Percentiles rank a stretch among this genome's conserved stretches.
Conservation (phyloP, 2,113 vertebrate genomes). For the Stercorarius parasiticus region DNA sequence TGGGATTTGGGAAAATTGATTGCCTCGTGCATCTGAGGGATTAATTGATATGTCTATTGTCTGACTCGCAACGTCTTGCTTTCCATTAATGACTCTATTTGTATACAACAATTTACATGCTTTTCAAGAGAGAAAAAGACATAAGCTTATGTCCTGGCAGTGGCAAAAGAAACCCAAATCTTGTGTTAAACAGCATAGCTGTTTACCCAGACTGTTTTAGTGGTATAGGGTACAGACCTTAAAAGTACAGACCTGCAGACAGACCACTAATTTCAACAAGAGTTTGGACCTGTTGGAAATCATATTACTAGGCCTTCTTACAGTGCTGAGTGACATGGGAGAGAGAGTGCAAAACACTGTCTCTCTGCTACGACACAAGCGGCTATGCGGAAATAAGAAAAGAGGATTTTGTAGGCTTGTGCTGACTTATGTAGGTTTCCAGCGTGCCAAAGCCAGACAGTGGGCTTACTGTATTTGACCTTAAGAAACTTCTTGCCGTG, state of each 20-base stretch:
- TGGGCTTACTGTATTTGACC: conserved; percentile 46
- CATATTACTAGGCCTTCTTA: not conserved
- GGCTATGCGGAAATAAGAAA: conserved; percentile 32
- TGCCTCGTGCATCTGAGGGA: conserved; percentile 21
- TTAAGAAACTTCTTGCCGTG: conserved; percentile 42
- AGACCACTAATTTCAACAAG: not conserved
- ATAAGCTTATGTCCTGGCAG: not conserved
- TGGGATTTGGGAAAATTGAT: conserved; percentile 62
- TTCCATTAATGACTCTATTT: conserved; percentile 43
- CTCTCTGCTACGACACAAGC: not conserved
- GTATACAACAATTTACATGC: not conserved
- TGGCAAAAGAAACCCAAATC: not conserved
- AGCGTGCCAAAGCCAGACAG: conserved; percentile 26
- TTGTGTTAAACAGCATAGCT: not conserved
- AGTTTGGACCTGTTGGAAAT: not conserved
- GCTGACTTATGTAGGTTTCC: conserved; percentile 52
- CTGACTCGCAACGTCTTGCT: not conserved
- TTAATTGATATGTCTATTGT: conserved; percentile 59
- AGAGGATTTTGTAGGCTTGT: conserved; percentile 62
- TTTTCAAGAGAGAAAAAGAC: conserved; percentile 1
- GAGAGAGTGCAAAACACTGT: not conserved
- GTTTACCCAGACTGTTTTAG: not conserved
- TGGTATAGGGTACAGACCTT: not conserved
- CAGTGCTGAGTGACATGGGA: not conserved
- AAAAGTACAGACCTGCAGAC: not conserved